Base-by-base conservation (phyloP, 2,113 vertebrate species). In the Lampris incognitus region DNA sequence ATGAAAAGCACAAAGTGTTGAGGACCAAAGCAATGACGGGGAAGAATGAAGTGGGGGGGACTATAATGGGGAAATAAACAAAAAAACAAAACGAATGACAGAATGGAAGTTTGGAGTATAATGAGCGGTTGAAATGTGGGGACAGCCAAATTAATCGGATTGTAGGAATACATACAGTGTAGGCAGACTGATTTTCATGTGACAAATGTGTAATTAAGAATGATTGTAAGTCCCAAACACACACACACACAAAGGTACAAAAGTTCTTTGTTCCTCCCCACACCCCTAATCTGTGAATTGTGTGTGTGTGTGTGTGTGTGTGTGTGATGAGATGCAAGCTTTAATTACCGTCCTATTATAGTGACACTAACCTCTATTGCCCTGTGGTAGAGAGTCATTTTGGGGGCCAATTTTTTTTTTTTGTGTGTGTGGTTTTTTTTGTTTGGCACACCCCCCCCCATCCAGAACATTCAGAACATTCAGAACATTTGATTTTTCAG, bases 161-260 rank as follows among this genome's bases (percentile, higher is more conserved):
- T 82, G 84, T 83, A 81, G 81, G 81, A 85, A 88, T 91, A 90
- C 82, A 83, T 72, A 82, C 86, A 89, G 90, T 87, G 70, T 82
- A 88, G 87, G 83, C 80, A 90, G 87, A 91, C 92, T 82, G 84
- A 87, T 87, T 92, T 90, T 93, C 91, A 90, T 93, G 91, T 95
- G 94, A 94, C 92, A 94, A 94, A 93, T 93, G 87, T 91, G 91
- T 93, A 94, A 94, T 95, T 94, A 94, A 92, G 89, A 92, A 91
- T 90, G 89, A 91, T 93, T 94, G 93, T 91, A 90, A 86, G 84
- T 64, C 70, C 66, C 80, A 39, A 61, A 24, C 61, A 71, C 37
- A 46, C 37, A 37, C 4, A 79, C 59, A 69, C 62, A 79, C 42
- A 78, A 84, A 82, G 73, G 78, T 88, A 91, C 84, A 92, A 92